A percentile compares a stretch with the other conserved stretches of the same genome.
These are phyloP conservation scores for Pelodiscus sinensis DNA, from an alignment of 2,113 vertebrate species.

Conservation along the genomic window DNA sequence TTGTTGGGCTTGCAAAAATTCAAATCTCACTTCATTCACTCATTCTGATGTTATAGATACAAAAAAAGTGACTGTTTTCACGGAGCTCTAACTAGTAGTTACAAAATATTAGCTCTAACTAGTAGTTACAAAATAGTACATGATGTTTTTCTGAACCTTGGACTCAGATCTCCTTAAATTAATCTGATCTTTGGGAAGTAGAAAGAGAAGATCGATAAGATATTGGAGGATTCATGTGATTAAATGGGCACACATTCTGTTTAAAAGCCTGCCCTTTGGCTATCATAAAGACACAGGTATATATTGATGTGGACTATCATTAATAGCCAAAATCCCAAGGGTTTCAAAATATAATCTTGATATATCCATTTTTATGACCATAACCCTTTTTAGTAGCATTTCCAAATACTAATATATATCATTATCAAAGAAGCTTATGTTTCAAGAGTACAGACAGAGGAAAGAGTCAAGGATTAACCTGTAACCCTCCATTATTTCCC, in stretches of 20 bases:
- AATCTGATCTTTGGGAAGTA: neutral
- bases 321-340: neutral
- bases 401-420: neutral
- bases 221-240: neutral
- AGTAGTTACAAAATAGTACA: too few species aligned
- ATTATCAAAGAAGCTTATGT: neutral
- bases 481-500: neutral
- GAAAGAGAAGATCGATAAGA: neutral
- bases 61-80: too few species aligned
- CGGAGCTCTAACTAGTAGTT: too few species aligned
- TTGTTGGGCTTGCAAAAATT: neutral
- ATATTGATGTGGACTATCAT: neutral
- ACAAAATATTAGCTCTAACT: too few species aligned
- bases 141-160: neutral
- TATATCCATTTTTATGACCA: neutral
- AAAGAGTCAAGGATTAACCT: neutral
- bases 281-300: neutral
- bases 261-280: neutral
- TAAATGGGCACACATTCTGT: neutral
- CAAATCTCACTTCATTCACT: neutral
- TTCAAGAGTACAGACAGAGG: neutral
- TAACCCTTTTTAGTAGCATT: neutral
- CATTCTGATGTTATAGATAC: neutral
- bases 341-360: neutral
- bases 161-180: neutral